Conservation (phyloP, 2,113 vertebrate species). For the Lipophrys pholis region DNA sequence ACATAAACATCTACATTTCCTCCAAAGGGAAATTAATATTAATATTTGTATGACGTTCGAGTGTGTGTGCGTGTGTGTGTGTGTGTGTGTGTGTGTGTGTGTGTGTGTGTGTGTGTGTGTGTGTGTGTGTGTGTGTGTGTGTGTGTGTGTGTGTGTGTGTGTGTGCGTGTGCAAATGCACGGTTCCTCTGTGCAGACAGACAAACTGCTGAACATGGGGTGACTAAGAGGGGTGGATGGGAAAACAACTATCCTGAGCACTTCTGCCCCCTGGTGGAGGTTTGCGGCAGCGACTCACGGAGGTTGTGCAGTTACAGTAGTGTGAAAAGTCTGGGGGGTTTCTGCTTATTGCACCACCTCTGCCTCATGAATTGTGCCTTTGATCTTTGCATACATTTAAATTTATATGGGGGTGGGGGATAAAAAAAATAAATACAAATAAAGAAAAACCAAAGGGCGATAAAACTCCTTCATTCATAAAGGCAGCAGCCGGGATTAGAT, state of each 20-base stretch:
- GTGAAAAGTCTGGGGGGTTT: conserved; percentile 61
- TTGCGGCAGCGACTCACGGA: conserved; percentile 31
- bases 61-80: neutral
- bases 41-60: conserved; percentile 18
- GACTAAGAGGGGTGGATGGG: neutral
- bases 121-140: too few relatives aligned
- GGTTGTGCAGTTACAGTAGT: conserved; percentile 12
- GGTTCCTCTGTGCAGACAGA: conserved; percentile 31
- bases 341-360: conserved; percentile 78
- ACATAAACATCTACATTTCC: conserved; percentile 13
- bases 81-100: conserved; percentile 6
- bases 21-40: neutral
- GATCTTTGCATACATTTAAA: conserved; percentile 77
- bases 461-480: conserved; percentile 70
- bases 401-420: conserved; percentile 51
- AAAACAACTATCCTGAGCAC: conserved; percentile 67
- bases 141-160: conserved; percentile 14
- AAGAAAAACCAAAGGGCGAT: conserved; percentile 35
- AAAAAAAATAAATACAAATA: neutral
- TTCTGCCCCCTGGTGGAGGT: conserved; percentile 83
- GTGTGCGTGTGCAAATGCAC: conserved; percentile 6
- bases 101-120: conserved; percentile 7
- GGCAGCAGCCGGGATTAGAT: conserved; percentile 48
- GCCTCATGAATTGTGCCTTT: conserved; percentile 63
- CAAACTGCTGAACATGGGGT: conserved; percentile 43